Percentiles rank a stretch among this genome's conserved stretches.
phyloP scores from a whole-genome alignment of 2,797 vertebrate species.

The Sitta carolinensis region DNA sequence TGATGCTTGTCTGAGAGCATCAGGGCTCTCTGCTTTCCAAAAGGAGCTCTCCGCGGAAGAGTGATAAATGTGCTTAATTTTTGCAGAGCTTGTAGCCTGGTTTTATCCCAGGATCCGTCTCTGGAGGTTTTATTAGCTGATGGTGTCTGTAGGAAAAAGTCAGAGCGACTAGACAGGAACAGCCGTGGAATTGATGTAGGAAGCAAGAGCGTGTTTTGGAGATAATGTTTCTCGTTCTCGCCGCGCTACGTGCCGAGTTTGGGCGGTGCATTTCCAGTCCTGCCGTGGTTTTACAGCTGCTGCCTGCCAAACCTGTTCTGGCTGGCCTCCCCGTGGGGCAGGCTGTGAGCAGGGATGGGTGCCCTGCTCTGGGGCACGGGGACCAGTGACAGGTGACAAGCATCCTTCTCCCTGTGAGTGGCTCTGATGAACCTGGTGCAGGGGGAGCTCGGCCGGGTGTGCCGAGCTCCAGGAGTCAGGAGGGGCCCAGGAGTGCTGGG shows the following conservation, averaged over 20 bases:
- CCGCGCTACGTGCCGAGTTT: not conserved
- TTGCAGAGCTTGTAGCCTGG: constrained; percentile 45
- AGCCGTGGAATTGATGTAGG: constrained; percentile 52
- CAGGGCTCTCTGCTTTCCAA: constrained; percentile 8
- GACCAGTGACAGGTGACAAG: not conserved
- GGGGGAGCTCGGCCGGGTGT: not conserved
- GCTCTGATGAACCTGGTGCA: not conserved
- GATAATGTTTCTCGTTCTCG: constrained; percentile 44
- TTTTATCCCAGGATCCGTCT: constrained; percentile 58
- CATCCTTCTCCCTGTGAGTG: fast-evolving
- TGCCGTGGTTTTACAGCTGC: not conserved
- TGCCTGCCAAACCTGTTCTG: not conserved
- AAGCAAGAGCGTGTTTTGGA: constrained; percentile 42
- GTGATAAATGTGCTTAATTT: constrained; percentile 67
- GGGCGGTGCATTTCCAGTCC: not conserved
- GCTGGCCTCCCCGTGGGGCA: not conserved
- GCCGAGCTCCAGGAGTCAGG: not conserved
- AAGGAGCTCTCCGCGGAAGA: not conserved
- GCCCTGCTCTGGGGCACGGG: not conserved
- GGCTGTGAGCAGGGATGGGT: not conserved
- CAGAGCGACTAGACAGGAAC: constrained; percentile 53
- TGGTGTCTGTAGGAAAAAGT: constrained; percentile 62
- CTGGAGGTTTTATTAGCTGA: constrained; percentile 56
- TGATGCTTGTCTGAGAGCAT: constrained; percentile 32
- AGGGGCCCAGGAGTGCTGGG: not conserved